Percentiles rank a stretch among this genome's conserved stretches.
Evolutionary conservation across 2,113 vertebrate species (phyloP).

Genomic region (Lanius collurio): DNA sequence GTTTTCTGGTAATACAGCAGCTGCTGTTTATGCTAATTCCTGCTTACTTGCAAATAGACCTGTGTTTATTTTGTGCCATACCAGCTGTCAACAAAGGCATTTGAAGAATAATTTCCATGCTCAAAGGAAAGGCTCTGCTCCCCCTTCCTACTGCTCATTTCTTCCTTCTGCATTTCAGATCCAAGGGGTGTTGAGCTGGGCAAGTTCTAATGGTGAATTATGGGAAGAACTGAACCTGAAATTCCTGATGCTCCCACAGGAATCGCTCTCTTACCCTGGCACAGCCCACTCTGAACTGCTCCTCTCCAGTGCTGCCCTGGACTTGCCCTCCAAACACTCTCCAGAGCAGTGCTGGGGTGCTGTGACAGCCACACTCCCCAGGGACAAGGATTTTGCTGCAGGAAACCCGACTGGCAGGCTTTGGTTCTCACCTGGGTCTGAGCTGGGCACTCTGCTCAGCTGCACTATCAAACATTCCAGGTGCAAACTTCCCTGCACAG

Average conservation of each 20-base stretch:
- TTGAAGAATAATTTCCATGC: constrained; percentile 65
- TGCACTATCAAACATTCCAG: too few species aligned
- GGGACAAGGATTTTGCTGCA: background rate
- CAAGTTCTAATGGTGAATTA: background rate
- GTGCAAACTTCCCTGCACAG: background rate
- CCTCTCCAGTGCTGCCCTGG: background rate
- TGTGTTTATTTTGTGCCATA: constrained; percentile 70
- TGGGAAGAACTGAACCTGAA: background rate
- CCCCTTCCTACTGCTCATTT: background rate
- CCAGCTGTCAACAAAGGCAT: constrained; percentile 77
- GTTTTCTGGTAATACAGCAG: constrained; percentile 55
- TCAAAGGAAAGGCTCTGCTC: constrained; percentile 53
- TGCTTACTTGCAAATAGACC: constrained; percentile 75
- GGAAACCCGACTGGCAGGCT: background rate
- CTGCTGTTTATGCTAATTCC: constrained; percentile 76
- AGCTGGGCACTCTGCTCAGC: background rate
- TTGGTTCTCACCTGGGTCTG: background rate
- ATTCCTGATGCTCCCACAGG: background rate
- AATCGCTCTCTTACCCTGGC: background rate
- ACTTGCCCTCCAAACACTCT: background rate
- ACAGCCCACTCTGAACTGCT: background rate
- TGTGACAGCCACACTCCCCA: background rate
- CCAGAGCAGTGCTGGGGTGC: background rate
- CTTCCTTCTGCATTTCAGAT: background rate
- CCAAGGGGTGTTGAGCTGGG: background rate